Conservation (phyloP, 2,113 vertebrate genomes). For the Myanophis thanlyinensis region DNA sequence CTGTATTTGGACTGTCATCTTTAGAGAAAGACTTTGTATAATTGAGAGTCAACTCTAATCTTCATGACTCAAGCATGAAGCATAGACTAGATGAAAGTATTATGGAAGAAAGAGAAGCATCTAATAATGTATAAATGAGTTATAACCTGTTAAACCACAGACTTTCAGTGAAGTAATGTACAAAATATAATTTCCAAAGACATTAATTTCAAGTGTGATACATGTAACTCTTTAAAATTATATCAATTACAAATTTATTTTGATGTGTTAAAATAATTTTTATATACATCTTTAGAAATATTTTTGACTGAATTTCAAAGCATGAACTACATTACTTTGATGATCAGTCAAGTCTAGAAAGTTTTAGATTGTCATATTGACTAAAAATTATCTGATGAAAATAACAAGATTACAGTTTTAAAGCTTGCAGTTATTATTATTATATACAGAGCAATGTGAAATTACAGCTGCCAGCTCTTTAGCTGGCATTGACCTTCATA, state of each 20-base stretch:
- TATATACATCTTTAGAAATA: slow-evolving; percentile 2
- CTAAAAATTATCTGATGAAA: not conserved
- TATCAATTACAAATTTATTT: not conserved
- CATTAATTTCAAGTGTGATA: slow-evolving; percentile 38
- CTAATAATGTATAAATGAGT: slow-evolving; percentile 75
- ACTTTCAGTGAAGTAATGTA: slow-evolving; percentile 48
- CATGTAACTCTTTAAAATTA: slow-evolving; percentile 38
- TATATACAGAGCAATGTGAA: not conserved
- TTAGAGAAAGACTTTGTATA: slow-evolving; percentile 83
- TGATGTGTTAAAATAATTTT: not conserved
- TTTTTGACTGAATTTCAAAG: not conserved
- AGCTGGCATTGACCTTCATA: not conserved
- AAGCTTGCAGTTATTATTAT: not conserved
- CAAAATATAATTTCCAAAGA: slow-evolving; percentile 46
- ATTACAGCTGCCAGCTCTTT: not conserved
- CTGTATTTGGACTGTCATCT: slow-evolving; percentile 92
- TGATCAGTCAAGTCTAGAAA: not conserved
- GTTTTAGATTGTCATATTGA: not conserved
- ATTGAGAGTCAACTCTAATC: slow-evolving; percentile 93
- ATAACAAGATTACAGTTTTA: not conserved
- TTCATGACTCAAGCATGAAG: slow-evolving; percentile 80
- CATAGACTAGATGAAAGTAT: slow-evolving; percentile 68
- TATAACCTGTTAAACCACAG: slow-evolving; percentile 62
- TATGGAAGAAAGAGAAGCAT: slow-evolving; percentile 65
- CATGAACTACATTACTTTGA: not conserved